A percentile compares a stretch with the other conserved stretches of the same genome.
phyloP scores from a whole-genome alignment of 2,888 invertebrate species.

The Drosophila paranaensis region DNA sequence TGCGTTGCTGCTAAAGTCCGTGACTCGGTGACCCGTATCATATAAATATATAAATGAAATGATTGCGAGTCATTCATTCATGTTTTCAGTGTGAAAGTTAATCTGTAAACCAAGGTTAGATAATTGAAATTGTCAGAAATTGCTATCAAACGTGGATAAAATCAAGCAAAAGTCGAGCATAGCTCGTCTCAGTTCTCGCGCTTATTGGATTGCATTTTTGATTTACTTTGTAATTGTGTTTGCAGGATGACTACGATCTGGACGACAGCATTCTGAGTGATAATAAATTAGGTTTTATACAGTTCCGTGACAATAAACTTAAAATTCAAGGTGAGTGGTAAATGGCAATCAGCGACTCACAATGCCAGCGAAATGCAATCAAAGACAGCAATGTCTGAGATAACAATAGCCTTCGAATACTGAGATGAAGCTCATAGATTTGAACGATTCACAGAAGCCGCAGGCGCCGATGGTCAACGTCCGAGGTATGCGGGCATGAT shows the following conservation, averaged over 20 bases:
- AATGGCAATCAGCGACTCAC: conserved; percentile 44
- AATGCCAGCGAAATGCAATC: conserved; percentile 56
- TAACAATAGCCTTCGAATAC: conserved; percentile 38
- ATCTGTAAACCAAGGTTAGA: neutral
- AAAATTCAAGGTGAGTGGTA: conserved; percentile 84
- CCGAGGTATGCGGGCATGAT: conserved; percentile 79
- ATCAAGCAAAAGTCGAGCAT: neutral
- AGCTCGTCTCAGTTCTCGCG: neutral
- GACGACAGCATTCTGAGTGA: conserved; percentile 84
- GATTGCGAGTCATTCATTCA: neutral
- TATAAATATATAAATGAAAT: neutral
- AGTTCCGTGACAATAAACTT: conserved; percentile 85
- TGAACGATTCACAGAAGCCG: conserved; percentile 70
- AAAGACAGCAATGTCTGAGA: conserved; percentile 19
- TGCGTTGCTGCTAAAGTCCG: neutral
- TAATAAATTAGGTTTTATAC: conserved; percentile 85
- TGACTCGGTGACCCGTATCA: neutral
- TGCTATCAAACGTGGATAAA: neutral
- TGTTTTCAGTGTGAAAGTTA: neutral
- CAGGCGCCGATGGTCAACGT: conserved; percentile 78
- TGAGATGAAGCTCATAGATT: conserved; percentile 46
- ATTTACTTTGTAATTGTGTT: conserved; percentile 40
- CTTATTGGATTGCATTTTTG: conserved; percentile 43
- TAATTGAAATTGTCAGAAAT: neutral
- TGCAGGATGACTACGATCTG: conserved; percentile 84